These are phyloP conservation scores for Psilopogon haemacephalus DNA, from an alignment of 2,113 vertebrate species.

Conservation along the genomic window DNA sequence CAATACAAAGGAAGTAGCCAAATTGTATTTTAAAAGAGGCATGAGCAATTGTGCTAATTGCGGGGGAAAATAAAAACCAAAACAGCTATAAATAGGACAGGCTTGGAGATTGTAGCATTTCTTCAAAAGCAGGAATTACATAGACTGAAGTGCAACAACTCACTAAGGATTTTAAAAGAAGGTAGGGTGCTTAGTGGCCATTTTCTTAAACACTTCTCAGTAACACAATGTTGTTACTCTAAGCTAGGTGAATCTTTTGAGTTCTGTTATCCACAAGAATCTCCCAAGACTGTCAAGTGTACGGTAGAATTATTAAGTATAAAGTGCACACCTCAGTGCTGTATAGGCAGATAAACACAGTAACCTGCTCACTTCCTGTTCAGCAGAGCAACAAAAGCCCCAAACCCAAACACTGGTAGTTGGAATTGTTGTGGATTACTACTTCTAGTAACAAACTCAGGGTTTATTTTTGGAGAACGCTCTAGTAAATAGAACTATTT, in stretches of 20 bases:
- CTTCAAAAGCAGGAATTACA: neutral
- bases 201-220: neutral
- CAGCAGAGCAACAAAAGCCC: neutral
- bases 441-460: neutral
- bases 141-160: neutral
- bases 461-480: neutral
- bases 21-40: conserved; percentile 1
- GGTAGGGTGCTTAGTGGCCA: neutral
- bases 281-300: neutral
- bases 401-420: neutral
- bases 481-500: neutral
- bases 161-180: neutral
- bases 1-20: conserved; percentile 37
- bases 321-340: neutral
- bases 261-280: neutral
- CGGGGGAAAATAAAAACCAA: neutral
- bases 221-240: neutral
- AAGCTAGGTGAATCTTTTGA: neutral
- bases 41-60: conserved; percentile 44
- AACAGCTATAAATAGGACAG: conserved; percentile 16
- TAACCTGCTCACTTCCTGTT: neutral
- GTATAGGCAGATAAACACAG: neutral
- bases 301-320: neutral
- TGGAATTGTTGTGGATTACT: neutral
- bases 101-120: neutral